A percentile compares a stretch with the other conserved stretches of the same genome.
These are phyloP conservation scores for Athene cunicularia DNA, from an alignment of 2,113 vertebrate genomes.

Conservation along the genomic window DNA sequence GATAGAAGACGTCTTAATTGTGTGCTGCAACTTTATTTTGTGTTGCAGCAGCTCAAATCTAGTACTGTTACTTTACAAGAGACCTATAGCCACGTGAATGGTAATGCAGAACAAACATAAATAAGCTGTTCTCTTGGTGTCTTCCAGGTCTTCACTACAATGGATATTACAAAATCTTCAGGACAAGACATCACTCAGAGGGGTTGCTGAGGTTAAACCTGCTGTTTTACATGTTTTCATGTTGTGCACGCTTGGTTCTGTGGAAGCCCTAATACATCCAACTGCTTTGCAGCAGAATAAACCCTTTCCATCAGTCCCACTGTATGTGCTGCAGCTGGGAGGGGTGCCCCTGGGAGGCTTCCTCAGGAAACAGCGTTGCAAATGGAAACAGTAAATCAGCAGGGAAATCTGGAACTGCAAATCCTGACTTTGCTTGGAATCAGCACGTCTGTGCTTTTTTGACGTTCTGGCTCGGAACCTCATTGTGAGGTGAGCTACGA, in stretches of 20 bases:
- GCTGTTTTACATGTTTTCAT: conserved; percentile 79
- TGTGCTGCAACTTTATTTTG: not conserved
- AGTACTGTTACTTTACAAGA: not conserved
- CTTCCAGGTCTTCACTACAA: conserved; percentile 88
- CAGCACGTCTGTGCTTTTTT: conserved; percentile 74
- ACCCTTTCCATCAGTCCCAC: not conserved
- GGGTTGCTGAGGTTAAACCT: conserved; percentile 98
- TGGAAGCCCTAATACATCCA: conserved; percentile 2
- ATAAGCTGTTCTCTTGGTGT: not conserved
- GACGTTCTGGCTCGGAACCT: conserved; percentile 85
- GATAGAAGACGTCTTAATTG: not conserved
- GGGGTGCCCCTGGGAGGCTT: not conserved
- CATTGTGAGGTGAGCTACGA: conserved; percentile 75
- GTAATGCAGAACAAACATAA: not conserved
- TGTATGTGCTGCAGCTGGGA: not conserved
- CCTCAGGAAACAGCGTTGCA: not conserved
- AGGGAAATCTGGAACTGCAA: conserved; percentile 71
- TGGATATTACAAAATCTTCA: conserved; percentile 90
- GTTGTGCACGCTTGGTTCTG: conserved; percentile 7
- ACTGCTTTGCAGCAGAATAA: conserved; percentile 29
- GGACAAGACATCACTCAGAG: conserved; percentile 84
- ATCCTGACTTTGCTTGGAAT: conserved; percentile 66
- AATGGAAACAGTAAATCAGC: conserved; percentile 80
- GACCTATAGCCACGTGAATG: not conserved
- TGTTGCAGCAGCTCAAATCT: not conserved